Evolutionary conservation across 2,113 vertebrate species (phyloP).

Genomic region (Entosphenus tridentatus): DNA sequence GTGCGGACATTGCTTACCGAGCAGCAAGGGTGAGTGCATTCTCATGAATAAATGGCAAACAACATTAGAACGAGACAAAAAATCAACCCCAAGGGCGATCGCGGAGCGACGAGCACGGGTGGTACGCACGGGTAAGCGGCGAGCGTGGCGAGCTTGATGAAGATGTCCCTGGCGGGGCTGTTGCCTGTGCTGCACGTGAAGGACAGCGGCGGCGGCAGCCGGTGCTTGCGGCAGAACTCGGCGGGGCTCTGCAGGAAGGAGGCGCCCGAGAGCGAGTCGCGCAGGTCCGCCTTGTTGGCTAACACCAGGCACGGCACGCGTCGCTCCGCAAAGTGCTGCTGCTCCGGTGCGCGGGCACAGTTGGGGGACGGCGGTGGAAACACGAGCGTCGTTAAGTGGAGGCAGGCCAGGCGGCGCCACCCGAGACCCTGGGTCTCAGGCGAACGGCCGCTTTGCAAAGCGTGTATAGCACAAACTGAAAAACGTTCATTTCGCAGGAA

Average conservation of each 20-base stretch:
- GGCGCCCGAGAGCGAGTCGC: conserved; percentile 57
- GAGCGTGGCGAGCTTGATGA: conserved; percentile 88
- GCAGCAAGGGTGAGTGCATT: neutral
- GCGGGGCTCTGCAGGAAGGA: conserved; percentile 48
- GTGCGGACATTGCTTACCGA: neutral
- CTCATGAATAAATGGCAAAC: neutral
- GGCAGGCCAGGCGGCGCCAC: no score
- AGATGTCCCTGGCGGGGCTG: conserved; percentile 62
- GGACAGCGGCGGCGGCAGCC: conserved; percentile 85
- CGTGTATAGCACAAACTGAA: no score
- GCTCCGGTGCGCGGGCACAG: conserved; percentile 7
- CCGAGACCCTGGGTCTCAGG: no score
- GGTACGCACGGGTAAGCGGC: conserved; percentile 98
- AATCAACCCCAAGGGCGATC: conserved; percentile 7
- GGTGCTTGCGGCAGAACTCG: conserved; percentile 90
- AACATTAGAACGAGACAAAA: neutral
- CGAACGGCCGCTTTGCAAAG: no score
- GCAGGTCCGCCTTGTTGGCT: conserved; percentile 77
- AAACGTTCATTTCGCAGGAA: no score
- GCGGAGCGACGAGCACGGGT: conserved; percentile 8
- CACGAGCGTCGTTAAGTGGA: no score
- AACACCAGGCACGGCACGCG: conserved; percentile 77
- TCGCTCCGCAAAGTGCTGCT: conserved; percentile 94
- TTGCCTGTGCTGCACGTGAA: conserved; percentile 68
- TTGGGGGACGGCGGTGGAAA: no score